Percentiles rank a stretch among this genome's conserved stretches.
These are phyloP conservation scores for Pachypsylla venusta DNA, from an alignment of 1,140 invertebrate genomes.

Conservation along the genomic window DNA sequence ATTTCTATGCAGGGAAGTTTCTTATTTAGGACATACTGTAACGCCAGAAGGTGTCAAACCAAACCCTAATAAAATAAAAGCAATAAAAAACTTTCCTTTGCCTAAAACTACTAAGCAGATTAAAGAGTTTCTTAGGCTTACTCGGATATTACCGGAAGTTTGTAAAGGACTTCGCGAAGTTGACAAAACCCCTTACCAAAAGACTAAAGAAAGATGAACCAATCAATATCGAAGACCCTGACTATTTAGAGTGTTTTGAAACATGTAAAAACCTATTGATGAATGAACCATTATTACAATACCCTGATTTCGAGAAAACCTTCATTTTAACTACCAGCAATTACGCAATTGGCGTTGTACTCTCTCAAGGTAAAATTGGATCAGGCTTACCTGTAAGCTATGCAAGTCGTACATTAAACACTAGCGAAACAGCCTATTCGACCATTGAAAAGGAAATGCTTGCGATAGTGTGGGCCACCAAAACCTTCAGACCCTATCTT, in stretches of 20 bases:
- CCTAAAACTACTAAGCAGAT: constrained; percentile 26
- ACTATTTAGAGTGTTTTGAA: constrained; percentile 25
- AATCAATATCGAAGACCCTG: constrained; percentile 6
- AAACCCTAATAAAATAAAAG: constrained; percentile 29
- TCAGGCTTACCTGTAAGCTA: background rate
- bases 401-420: background rate
- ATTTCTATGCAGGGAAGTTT: no score
- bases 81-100: constrained; percentile 26
- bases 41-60: constrained; percentile 26
- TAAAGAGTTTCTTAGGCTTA: constrained; percentile 29
- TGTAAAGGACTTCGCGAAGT: constrained; percentile 23
- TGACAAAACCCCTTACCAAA: constrained; percentile 25
- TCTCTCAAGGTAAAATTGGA: background rate
- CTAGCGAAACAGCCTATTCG: constrained; percentile 27
- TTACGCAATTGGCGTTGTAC: background rate
- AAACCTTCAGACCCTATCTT: constrained; percentile 31
- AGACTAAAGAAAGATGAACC: constrained; percentile 10
- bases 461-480: constrained; percentile 34
- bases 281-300: constrained; percentile 27
- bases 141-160: no score
- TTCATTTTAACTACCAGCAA: constrained; percentile 25
- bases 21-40: no score
- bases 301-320: constrained; percentile 28
- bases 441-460: constrained; percentile 34
- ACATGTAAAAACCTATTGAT: constrained; percentile 29